Base-by-base conservation (phyloP, 1,140 invertebrate genomes). In the Drosophila prosaltans region DNA sequence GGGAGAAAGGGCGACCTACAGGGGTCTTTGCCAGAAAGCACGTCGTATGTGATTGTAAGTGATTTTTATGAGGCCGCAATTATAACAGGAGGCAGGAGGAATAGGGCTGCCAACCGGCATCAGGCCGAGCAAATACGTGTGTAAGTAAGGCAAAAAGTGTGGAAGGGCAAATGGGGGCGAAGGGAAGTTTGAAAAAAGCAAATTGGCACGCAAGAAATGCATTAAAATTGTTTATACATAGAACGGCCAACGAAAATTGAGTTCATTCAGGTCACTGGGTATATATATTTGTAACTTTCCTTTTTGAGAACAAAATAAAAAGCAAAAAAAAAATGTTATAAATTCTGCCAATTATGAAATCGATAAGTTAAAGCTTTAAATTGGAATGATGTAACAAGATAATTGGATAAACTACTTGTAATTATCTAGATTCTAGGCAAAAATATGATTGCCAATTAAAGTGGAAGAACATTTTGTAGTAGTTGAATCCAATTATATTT, bases 21-120 rank as follows among this genome's bases (percentile, higher is more conserved):
- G 45, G 45, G 45, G 45, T 10, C 45, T 58, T 65, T 65, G 39
- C 55, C 69, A 69, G 66, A 54, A 65, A 60, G 28, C 67, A 60
- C 66, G 63, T 57, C 54, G 59, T 71, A 62, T 80, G 66, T 62
- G 59, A 68, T 58, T 80, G 73, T 74, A 83, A 83, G 77, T 89
- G 80, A 88, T 89, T 89, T 83, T 80, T 89, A 89, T 74, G 72
- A 80, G 67, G 80, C 70, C 69, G 78, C 75, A 88, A 86, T 86
- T 82, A 79, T 72, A 65, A 45, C 62, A 48, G 45, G 21, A 51
- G 21, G n/a, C 45, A 51, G 2, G 21, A 21, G 39, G 21, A 21
- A 9, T 11, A 9, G 11, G 39, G 9, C 32, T 11, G 39, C 9
- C 39, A 40, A 40, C 39, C 39, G 45, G 45, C 21, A 51, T 51